These are phyloP conservation scores for Dyspetes luteomarginatus DNA, from an alignment of 2,888 invertebrate species.

Conservation along the genomic window DNA sequence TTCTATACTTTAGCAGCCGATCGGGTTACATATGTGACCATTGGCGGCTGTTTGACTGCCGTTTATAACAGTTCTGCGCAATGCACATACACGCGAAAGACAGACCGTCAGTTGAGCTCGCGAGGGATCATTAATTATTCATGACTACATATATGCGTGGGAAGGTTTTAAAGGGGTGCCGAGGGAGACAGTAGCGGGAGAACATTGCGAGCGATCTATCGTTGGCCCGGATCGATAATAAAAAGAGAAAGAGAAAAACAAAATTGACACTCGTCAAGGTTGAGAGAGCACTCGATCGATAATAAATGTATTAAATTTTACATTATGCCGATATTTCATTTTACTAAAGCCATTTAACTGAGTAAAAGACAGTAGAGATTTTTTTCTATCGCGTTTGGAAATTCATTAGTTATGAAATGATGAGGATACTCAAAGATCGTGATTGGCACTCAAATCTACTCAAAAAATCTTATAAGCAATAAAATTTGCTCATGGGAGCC, in stretches of 20 bases:
- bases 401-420: too few species aligned
- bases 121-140: constrained; percentile 57
- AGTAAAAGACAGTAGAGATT: not conserved
- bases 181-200: constrained; percentile 37
- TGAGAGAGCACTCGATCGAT: too few species aligned
- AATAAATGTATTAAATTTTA: too few species aligned
- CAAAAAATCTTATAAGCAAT: too few species aligned
- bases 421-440: too few species aligned
- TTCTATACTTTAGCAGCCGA: constrained; percentile 20
- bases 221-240: not conserved
- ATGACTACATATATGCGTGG: constrained; percentile 25
- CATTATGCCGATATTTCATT: too few species aligned
- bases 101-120: constrained; percentile 25
- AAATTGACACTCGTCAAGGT: too few species aligned
- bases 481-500: too few species aligned
- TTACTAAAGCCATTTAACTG: not conserved
- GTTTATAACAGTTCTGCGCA: constrained; percentile 19
- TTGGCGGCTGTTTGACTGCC: constrained; percentile 14
- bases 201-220: constrained; percentile 25
- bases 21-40: constrained; percentile 27
- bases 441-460: too few species aligned
- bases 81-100: constrained; percentile 35
- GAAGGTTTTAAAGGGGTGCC: constrained; percentile 43
- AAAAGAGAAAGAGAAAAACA: not conserved
- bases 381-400: too few species aligned